These are phyloP conservation scores for Carassius gibelio DNA, from an alignment of 2,113 vertebrate species.

Conservation along the genomic window DNA sequence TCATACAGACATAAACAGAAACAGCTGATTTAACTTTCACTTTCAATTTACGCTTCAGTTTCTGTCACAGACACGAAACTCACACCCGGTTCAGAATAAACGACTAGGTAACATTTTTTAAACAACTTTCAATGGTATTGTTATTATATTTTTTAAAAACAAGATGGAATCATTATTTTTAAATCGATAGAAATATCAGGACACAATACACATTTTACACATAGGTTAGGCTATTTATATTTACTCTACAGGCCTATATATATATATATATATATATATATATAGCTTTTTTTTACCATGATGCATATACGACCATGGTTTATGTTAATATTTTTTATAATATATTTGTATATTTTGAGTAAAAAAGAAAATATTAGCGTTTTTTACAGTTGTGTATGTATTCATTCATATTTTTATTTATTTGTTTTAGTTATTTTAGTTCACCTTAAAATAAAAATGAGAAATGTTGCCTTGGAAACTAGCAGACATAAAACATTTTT, in stretches of 20 bases:
- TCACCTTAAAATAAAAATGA: background rate
- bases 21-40: conserved; percentile 41
- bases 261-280: too few relatives aligned
- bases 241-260: background rate
- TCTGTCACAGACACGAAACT: conserved; percentile 58
- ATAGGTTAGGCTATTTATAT: too few relatives aligned
- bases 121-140: background rate
- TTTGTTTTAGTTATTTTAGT: background rate
- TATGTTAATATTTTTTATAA: too few relatives aligned
- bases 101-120: background rate
- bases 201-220: background rate
- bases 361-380: too few relatives aligned
- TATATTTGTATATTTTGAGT: too few relatives aligned
- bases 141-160: background rate
- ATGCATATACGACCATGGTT: too few relatives aligned
- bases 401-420: too few relatives aligned
- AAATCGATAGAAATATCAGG: background rate
- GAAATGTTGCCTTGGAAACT: background rate
- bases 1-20: background rate
- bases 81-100: background rate
- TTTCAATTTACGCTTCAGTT: conserved; percentile 36
- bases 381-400: too few relatives aligned
- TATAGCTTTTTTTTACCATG: too few relatives aligned
- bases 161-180: background rate
- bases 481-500: background rate